phyloP scores from a whole-genome alignment of 2,888 invertebrate species.

The Caenorhabditis sp. region DNA sequence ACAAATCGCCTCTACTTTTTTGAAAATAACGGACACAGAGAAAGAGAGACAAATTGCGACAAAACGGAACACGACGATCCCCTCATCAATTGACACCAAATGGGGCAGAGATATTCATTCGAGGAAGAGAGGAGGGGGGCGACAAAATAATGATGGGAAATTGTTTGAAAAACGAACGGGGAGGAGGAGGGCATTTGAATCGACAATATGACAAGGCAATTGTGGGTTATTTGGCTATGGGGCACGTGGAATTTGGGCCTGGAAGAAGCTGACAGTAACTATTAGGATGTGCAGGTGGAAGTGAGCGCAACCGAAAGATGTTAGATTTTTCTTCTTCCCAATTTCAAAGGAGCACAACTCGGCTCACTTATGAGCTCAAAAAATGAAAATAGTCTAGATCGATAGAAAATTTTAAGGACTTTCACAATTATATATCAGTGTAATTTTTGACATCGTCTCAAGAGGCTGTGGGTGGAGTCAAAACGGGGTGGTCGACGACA shows the following conservation, averaged over 20 bases:
- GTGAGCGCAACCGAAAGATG: too few species aligned
- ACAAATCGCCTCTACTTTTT: conserved; percentile 30
- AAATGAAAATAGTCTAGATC: background rate
- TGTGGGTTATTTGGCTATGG: background rate
- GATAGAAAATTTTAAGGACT: background rate
- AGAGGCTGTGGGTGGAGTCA: too few species aligned
- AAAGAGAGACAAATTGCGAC: conserved; percentile 51
- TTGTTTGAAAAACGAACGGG: background rate
- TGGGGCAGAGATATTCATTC: conserved; percentile 53
- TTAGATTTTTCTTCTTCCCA: too few species aligned
- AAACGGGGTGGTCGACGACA: too few species aligned
- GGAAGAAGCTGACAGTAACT: background rate
- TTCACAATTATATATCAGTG: too few species aligned
- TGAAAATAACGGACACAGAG: background rate
- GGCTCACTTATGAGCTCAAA: background rate
- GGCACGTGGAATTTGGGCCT: too few species aligned
- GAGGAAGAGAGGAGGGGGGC: background rate
- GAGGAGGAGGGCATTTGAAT: conserved; percentile 26
- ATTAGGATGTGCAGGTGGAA: too few species aligned
- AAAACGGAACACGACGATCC: conserved; percentile 38
- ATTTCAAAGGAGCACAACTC: background rate
- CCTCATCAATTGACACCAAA: conserved; percentile 63
- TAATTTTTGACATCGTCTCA: too few species aligned
- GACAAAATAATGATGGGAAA: conserved; percentile 55
- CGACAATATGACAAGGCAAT: conserved; percentile 32